Evolutionary conservation across 2,113 vertebrate species (phyloP).

Genomic region (Seriola quinqueradiata): DNA sequence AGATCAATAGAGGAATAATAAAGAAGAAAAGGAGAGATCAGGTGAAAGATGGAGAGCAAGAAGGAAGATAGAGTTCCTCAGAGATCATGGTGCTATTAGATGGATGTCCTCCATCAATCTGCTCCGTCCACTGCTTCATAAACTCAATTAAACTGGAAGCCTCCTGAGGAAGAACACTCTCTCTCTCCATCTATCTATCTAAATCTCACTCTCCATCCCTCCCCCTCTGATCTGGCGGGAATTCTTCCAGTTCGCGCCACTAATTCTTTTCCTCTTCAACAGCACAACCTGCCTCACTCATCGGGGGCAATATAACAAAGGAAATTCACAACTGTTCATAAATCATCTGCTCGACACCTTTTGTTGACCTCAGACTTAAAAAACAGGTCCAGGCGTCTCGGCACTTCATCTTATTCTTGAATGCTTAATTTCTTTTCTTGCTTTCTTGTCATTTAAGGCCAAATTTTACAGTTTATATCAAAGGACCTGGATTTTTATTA

Average conservation of each 20-base stretch:
- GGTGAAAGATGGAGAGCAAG: constrained; percentile 54
- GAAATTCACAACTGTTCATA: constrained; percentile 22
- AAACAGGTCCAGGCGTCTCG: not conserved
- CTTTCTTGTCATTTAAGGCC: not conserved
- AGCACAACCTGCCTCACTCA: not conserved
- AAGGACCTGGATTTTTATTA: not conserved
- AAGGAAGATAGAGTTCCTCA: constrained; percentile 31
- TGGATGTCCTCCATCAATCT: constrained; percentile 76
- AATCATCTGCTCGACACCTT: constrained; percentile 3
- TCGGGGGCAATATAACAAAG: constrained; percentile 14
- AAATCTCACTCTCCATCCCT: constrained; percentile 40
- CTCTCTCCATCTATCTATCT: constrained; percentile 62
- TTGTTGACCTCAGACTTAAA: not conserved
- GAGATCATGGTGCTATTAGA: constrained; percentile 64
- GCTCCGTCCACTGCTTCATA: constrained; percentile 71
- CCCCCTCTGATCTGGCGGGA: constrained; percentile 39
- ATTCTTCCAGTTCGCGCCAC: constrained; percentile 46
- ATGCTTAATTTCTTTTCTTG: not conserved
- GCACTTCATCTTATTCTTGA: not conserved
- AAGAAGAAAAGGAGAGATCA: constrained; percentile 25
- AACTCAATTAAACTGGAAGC: constrained; percentile 78
- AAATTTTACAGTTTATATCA: not conserved
- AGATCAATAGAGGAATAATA: constrained; percentile 54
- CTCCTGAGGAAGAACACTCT: constrained; percentile 60
- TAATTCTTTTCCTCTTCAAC: constrained; percentile 37